phyloP scores from a whole-genome alignment of 2,888 invertebrate genomes.

The Embidobia sp. region DNA sequence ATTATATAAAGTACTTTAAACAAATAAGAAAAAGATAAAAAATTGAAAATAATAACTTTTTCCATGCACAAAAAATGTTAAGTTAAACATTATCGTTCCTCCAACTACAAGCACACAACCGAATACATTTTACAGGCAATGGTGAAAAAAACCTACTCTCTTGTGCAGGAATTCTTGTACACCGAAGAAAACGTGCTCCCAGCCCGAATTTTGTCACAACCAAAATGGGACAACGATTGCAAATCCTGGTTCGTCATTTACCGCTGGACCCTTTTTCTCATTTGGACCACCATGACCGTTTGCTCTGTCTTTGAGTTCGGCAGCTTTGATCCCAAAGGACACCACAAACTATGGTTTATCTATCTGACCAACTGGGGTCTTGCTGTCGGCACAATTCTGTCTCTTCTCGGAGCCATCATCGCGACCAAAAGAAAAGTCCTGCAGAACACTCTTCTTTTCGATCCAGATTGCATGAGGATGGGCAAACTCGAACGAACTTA shows the following conservation, averaged over 20 bases:
- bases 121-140: too few relatives aligned
- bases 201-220: conserved; percentile 71
- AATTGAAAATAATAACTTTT: too few relatives aligned
- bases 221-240: conserved; percentile 69
- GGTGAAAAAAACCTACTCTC: too few relatives aligned
- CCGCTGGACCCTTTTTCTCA: conserved; percentile 83
- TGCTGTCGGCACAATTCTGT: conserved; percentile 84
- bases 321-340: conserved; percentile 66
- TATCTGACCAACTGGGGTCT: conserved; percentile 90
- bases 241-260: conserved; percentile 81
- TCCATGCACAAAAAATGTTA: too few relatives aligned
- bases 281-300: conserved; percentile 81
- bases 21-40: too few relatives aligned
- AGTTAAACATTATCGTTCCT: too few relatives aligned
- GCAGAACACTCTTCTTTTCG: conserved; percentile 61
- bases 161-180: too few relatives aligned
- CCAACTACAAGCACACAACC: too few relatives aligned
- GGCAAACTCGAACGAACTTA: conserved; percentile 83
- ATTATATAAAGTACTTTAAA: too few relatives aligned
- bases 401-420: conserved; percentile 83
- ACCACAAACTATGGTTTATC: conserved; percentile 85
- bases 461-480: conserved; percentile 63
- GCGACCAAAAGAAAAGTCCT: conserved; percentile 81
- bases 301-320: conserved; percentile 78
- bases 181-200: neutral